Base-by-base conservation (phyloP, 2,113 vertebrate species). In the Corvus moneduloides region DNA sequence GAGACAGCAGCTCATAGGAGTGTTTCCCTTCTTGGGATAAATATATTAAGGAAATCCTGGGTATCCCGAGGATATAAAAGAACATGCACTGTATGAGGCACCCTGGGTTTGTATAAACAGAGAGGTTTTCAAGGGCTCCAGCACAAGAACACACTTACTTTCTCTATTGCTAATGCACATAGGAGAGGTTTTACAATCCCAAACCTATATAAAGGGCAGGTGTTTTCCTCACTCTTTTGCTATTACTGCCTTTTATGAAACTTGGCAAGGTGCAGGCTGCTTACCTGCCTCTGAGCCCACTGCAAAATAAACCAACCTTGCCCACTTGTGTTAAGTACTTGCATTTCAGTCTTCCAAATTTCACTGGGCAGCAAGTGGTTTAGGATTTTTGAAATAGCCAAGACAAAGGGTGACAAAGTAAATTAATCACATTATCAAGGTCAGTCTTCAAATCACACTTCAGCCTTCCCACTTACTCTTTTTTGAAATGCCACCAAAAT, bases 11-110 rank as follows among this genome's bases (percentile, higher is more conserved):
- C n/a, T 85, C 75, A 41, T 23, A 48, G 84, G 48, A 73, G 91
- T 1, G 69, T 41, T 97, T 87, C 92, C 89, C 85, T 96, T 96
- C 79, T 93, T 94, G 94, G 92, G 94, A 54, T 93, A 44, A 81
- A 93, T 46, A 52, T 63, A 82, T 2, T 37, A 79, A 94, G 85
- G 87, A 93, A 94, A 93, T 55, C 90, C 93, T 87, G 87, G 92
- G 82, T 56, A 93, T 89, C 84, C 94, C 56, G 0, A 44, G 83
- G 62, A 41, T 87, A 22, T 56, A n/a, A 93, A 80, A 89, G 41
- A 89, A 52, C 73, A 32, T 3, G 0, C 10, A 37, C 64, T 79
- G 27, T 11, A 35, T 7, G 13, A 94, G 73, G 55, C 30, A 64
- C 33, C 62, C 68, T 24, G 49, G 12, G 2, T 49, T 90, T 61